phyloP scores from a whole-genome alignment of 1,140 invertebrate genomes.

The Leptinotarsa texana region DNA sequence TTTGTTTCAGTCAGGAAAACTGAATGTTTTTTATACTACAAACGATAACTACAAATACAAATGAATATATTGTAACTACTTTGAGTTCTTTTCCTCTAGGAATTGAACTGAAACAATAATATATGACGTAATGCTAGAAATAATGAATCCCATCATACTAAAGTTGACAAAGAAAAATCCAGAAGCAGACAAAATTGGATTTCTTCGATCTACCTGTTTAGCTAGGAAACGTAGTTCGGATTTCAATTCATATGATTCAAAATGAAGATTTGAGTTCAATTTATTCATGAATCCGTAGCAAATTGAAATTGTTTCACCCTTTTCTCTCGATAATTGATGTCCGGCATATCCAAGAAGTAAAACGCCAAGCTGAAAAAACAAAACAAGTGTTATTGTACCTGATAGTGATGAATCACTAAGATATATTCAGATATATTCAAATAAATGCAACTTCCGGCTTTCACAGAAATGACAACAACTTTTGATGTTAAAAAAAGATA shows the following conservation, averaged over 20 bases:
- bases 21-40: too few relatives aligned
- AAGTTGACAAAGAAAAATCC: slow-evolving; percentile 42
- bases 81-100: neutral
- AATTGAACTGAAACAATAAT: slow-evolving; percentile 41
- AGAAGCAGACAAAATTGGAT: slow-evolving; percentile 34
- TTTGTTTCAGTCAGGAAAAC: too few relatives aligned
- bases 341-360: neutral
- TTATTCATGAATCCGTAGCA: neutral
- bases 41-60: too few relatives aligned
- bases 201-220: slow-evolving; percentile 7
- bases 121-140: slow-evolving; percentile 38
- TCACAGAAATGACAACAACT: too few relatives aligned
- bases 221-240: neutral
- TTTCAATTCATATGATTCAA: neutral
- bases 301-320: neutral
- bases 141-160: slow-evolving; percentile 36
- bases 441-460: too few relatives aligned
- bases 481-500: too few relatives aligned
- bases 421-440: too few relatives aligned
- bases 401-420: too few relatives aligned
- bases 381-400: too few relatives aligned
- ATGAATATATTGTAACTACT: neutral
- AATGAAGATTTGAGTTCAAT: neutral
- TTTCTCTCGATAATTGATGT: neutral
- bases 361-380: neutral